Percentiles rank a stretch among this genome's conserved stretches.
Evolutionary conservation across 2,113 vertebrate genomes (phyloP).

Genomic region (Anguilla rostrata): DNA sequence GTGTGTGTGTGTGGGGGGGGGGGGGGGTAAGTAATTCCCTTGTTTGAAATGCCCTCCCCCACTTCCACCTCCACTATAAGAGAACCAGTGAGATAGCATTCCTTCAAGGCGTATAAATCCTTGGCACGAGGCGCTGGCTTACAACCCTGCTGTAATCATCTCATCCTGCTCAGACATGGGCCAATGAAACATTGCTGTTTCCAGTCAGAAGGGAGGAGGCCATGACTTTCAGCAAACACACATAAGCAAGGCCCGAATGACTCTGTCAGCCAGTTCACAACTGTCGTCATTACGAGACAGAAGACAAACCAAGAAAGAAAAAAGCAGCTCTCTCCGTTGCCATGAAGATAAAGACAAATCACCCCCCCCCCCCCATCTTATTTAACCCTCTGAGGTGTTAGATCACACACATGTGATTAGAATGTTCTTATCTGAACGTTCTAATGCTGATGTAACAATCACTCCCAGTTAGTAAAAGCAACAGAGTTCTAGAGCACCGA

Average conservation of each 20-base stretch:
- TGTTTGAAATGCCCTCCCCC: background rate
- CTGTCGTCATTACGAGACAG: constrained; percentile 58
- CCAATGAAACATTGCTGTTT: constrained; percentile 61
- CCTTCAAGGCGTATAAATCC: constrained; percentile 41
- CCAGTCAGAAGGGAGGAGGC: constrained; percentile 52
- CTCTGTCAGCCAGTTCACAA: constrained; percentile 49
- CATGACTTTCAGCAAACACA: constrained; percentile 40
- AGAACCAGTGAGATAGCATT: background rate
- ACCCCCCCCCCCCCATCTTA: constrained; percentile 39
- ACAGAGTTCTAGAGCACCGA: no score
- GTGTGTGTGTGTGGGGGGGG: no score
- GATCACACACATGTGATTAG: no score
- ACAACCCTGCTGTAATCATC: constrained; percentile 62
- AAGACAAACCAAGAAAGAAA: constrained; percentile 23
- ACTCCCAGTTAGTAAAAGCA: no score
- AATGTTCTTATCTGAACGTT: background rate
- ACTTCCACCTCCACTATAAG: background rate
- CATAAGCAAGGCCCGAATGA: constrained; percentile 54
- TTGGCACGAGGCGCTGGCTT: constrained; percentile 43
- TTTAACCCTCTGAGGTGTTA: no score
- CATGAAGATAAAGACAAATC: constrained; percentile 32
- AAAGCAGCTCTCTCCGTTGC: constrained; percentile 22
- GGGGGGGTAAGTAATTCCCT: background rate
- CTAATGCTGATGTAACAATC: no score
- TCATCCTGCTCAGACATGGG: constrained; percentile 54